Conservation (phyloP, 2,888 invertebrate genomes). For the Siphlonurus alternatus region DNA sequence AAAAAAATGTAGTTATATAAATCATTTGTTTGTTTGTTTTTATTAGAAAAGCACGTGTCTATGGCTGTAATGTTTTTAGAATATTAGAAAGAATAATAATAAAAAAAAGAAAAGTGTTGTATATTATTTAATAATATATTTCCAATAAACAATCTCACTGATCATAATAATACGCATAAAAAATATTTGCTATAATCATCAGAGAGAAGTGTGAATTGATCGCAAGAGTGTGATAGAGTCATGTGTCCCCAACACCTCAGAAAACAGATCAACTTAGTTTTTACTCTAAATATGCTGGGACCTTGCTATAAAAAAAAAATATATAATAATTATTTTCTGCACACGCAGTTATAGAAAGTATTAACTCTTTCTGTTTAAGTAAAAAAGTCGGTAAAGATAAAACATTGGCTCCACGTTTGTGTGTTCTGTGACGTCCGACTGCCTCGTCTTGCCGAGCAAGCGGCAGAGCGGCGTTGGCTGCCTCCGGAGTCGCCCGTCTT, state of each 20-base stretch:
- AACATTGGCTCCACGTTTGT: no score
- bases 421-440: no score
- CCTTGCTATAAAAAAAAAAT: background rate
- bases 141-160: background rate
- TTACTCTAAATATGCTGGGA: background rate
- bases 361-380: background rate
- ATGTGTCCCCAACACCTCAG: background rate
- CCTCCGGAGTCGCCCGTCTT: background rate
- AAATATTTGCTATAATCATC: background rate
- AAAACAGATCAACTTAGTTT: no score
- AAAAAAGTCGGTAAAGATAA: no score
- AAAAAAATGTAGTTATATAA: background rate
- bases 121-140: background rate
- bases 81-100: background rate
- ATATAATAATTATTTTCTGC: background rate
- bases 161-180: background rate
- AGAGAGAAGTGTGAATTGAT: background rate
- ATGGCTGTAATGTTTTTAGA: conserved; percentile 1
- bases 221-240: background rate
- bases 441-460: background rate
- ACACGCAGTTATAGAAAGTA: background rate
- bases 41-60: background rate
- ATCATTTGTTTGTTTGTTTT: conserved; percentile 1
- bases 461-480: no score
- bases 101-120: background rate